phyloP scores from a whole-genome alignment of 2,113 vertebrate species.

The Redunca redunca region DNA sequence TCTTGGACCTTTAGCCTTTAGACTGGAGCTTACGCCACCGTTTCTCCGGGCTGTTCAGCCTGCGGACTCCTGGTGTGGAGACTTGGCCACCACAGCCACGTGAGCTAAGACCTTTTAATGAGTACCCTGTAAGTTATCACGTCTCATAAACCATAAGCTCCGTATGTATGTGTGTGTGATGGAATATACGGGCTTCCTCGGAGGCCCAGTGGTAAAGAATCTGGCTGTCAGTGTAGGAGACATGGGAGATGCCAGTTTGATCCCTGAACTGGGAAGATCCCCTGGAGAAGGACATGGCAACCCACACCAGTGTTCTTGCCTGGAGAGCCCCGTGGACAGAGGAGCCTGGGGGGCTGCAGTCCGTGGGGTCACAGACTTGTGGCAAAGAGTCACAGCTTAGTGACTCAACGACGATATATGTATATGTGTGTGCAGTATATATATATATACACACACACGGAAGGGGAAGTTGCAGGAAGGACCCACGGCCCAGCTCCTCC shows the following conservation, averaged over 20 bases:
- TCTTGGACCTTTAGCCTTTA: not conserved
- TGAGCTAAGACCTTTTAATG: not conserved
- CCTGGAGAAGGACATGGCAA: not conserved
- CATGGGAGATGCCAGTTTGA: not conserved
- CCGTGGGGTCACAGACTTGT: not conserved
- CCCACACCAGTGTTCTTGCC: not conserved
- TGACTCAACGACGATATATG: rapidly evolving
- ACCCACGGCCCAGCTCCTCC: rapidly evolving
- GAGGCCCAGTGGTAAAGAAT: not conserved
- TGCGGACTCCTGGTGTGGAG: not conserved
- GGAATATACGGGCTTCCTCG: not conserved
- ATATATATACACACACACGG: not conserved
- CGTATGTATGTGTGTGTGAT: not conserved
- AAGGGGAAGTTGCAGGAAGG: not conserved
- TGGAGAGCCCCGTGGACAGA: not conserved
- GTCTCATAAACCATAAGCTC: rapidly evolving
- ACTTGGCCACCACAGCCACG: not conserved
- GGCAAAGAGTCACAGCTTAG: not conserved
- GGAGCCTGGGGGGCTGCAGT: not conserved
- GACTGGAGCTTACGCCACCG: not conserved
- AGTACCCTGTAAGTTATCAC: rapidly evolving
- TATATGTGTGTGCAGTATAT: rapidly evolving
- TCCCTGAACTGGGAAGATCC: not conserved
- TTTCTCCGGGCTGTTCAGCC: too few species aligned
- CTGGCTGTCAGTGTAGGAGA: not conserved